Conservation (phyloP, 1,140 invertebrate genomes). For the Lycorma delicatula region DNA sequence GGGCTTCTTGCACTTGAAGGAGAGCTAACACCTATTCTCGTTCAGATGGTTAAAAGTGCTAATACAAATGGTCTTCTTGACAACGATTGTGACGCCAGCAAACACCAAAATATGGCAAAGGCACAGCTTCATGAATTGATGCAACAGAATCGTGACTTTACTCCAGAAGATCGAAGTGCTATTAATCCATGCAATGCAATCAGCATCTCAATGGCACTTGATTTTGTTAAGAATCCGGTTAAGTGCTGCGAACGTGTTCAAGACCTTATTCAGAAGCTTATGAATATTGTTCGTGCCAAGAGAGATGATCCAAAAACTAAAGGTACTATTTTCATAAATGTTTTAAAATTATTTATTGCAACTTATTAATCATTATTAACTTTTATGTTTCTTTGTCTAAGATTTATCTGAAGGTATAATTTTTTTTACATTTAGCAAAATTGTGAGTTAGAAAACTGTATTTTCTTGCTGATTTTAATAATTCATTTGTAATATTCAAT, state of each 20-base stretch:
- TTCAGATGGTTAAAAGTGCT: conserved; percentile 99
- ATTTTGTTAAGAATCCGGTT: conserved; percentile 94
- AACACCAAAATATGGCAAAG: conserved; percentile 95
- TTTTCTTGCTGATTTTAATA: too few species aligned
- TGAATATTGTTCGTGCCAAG: conserved; percentile 76
- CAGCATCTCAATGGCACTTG: conserved; percentile 79
- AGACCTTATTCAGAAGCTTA: conserved; percentile 72
- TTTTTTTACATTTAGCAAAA: background rate
- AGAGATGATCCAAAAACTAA: conserved; percentile 81
- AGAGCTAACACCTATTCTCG: conserved; percentile 95
- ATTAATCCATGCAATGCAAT: conserved; percentile 86
- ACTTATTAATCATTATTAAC: too few species aligned
- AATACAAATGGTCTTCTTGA: conserved; percentile 97
- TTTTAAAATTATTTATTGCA: too few species aligned
- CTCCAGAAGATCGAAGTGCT: conserved; percentile 68
- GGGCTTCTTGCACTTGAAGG: conserved; percentile 94
- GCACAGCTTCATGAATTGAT: conserved; percentile 86
- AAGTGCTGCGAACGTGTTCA: conserved; percentile 88
- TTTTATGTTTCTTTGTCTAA: background rate
- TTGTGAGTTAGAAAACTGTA: background rate
- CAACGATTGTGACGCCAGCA: conserved; percentile 94
- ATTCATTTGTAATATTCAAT: too few species aligned
- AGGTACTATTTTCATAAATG: too few species aligned
- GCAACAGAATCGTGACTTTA: conserved; percentile 85
- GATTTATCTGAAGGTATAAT: background rate